phyloP scores from a whole-genome alignment of 2,888 invertebrate species.

The Lasioglossum pauxillum region DNA sequence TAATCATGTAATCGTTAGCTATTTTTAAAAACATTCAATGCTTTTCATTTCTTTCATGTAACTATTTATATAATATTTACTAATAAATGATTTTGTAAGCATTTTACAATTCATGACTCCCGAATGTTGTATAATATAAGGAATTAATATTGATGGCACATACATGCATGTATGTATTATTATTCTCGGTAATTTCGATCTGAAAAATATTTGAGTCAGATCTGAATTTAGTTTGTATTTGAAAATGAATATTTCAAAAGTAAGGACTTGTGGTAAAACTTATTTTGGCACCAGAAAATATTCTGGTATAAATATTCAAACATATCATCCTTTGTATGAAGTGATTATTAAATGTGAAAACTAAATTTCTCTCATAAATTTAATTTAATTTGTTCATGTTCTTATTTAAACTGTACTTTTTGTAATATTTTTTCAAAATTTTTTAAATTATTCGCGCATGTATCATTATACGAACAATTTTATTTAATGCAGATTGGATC shows the following conservation, averaged over 20 bases:
- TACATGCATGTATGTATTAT: not conserved
- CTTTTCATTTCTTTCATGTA: not conserved
- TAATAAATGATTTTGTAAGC: not conserved
- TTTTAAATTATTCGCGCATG: not conserved
- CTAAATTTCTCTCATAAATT: not conserved
- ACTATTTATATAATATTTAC: not conserved
- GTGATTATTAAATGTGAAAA: not conserved
- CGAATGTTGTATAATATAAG: not conserved
- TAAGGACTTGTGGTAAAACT: not conserved
- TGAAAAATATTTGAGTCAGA: not conserved
- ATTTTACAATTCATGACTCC: not conserved
- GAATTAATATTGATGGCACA: not conserved
- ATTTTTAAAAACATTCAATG: not conserved
- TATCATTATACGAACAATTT: not conserved
- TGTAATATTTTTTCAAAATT: not conserved
- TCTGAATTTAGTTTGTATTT: not conserved
- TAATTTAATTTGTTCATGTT: not conserved
- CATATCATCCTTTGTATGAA: not conserved
- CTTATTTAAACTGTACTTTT: not conserved
- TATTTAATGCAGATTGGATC: constrained; percentile 83
- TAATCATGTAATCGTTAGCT: not conserved
- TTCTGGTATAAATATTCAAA: not conserved
- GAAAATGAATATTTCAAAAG: not conserved
- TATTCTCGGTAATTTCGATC: not conserved
- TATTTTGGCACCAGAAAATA: not conserved